These are phyloP conservation scores for Ruditapes philippinarum DNA, from an alignment of 1,140 invertebrate species.

Conservation along the genomic window DNA sequence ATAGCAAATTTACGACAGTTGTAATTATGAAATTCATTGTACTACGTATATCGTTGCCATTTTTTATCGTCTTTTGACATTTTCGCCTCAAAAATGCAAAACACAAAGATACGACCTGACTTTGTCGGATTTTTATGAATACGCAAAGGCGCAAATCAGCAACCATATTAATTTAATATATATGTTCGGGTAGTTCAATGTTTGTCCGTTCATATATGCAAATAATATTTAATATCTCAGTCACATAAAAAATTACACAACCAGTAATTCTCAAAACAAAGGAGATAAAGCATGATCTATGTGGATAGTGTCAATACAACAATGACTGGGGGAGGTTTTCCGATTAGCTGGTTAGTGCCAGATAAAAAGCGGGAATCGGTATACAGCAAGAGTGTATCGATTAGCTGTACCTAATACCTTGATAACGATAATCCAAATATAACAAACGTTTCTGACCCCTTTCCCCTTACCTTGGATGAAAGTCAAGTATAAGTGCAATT, in stretches of 20 bases:
- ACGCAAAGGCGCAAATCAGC: too few relatives aligned
- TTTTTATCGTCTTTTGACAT: too few relatives aligned
- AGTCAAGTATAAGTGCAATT: not conserved
- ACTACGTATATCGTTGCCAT: too few relatives aligned
- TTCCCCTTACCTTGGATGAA: not conserved
- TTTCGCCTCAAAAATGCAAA: too few relatives aligned
- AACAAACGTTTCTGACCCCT: not conserved
- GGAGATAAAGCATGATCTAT: not conserved
- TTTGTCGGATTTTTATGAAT: too few relatives aligned
- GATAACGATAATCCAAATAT: constrained; percentile 10
- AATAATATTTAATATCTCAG: not conserved
- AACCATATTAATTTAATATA: too few relatives aligned
- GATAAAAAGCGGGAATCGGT: not conserved
- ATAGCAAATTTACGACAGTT: too few relatives aligned
- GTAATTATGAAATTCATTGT: too few relatives aligned
- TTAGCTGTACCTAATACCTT: not conserved
- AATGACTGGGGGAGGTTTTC: not conserved
- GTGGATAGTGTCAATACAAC: not conserved
- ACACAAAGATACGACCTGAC: too few relatives aligned
- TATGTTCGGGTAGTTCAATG: too few relatives aligned
- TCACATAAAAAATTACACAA: not conserved
- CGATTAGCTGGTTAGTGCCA: not conserved
- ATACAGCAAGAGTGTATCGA: not conserved
- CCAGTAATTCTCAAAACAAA: not conserved
- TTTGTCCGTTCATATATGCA: too few relatives aligned